phyloP scores from a whole-genome alignment of 2,113 vertebrate genomes.

The Sylvia atricapilla region DNA sequence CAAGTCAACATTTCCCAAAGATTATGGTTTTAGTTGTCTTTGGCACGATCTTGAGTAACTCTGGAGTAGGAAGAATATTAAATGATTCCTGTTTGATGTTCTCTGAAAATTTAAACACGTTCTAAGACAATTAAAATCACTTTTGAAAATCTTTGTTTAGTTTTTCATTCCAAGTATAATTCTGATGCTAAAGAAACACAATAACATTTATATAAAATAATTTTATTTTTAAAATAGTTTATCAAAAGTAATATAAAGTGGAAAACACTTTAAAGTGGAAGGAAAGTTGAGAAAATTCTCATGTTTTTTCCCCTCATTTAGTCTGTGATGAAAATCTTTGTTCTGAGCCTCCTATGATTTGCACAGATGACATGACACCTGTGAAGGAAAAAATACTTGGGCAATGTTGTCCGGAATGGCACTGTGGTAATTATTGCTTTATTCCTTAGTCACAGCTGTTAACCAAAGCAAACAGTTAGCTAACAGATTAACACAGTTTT shows the following conservation, averaged over 20 bases:
- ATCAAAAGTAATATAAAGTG: not conserved
- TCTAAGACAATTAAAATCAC: not conserved
- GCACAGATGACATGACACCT: slow-evolving; percentile 81
- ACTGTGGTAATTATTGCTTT: slow-evolving; percentile 83
- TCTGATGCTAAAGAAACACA: not conserved
- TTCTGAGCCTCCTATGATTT: slow-evolving; percentile 75
- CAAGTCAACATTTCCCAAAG: not conserved
- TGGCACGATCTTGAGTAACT: not conserved
- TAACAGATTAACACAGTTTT: not conserved
- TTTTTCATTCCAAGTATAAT: not conserved
- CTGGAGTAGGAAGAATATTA: not conserved
- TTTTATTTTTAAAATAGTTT: not conserved
- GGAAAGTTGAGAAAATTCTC: not conserved
- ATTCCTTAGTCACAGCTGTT: not conserved
- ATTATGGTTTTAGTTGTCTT: not conserved
- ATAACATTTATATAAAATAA: not conserved
- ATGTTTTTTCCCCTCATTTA: slow-evolving; percentile 57
- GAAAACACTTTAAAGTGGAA: not conserved
- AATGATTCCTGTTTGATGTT: not conserved
- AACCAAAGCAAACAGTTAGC: not conserved
- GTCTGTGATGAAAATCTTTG: slow-evolving; percentile 92
- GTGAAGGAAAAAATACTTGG: slow-evolving; percentile 78
- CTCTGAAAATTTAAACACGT: not conserved
- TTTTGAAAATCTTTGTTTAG: not conserved
- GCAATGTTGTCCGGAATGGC: slow-evolving; percentile 87